Base-by-base conservation (phyloP, 2,888 invertebrate genomes). In the Xestobium rufovillosum region DNA sequence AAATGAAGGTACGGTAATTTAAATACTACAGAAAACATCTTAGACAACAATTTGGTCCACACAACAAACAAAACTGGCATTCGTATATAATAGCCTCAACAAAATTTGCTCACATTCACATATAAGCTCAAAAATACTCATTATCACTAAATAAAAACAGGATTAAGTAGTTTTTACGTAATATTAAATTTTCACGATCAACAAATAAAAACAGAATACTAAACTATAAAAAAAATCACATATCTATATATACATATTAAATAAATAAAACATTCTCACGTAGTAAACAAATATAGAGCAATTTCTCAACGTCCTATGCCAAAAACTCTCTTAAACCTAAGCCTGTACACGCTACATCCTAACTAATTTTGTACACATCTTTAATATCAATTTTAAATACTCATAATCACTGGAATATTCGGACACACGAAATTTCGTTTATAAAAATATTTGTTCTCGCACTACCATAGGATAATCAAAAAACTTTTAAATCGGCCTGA, bases 181-280 rank as follows among this genome's bases (percentile, higher is more conserved):
- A n/a, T n/a, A n/a, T 26, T 26, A 26, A 10, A 26, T 3, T 26
- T 26, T 11, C 26, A 11, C 10, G 26, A 11, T 11, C 12, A 26
- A 11, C 26, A 11, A 26, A 26, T 26, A 26, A 26, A 26, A 26
- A 26, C 12, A 26, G 26, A 11, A 26, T 12, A 12, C 12, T 26
- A 11, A 26, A 26, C n/a, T n/a, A n/a, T n/a, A 4, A 33, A 38
- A 33, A 29, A 34, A 37, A 44, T 43, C 44, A 44, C 36, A 35
- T 39, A 44, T 41, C 44, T 48, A 38, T 47, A 49, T 50, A 42
- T 40, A 43, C 44, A 37, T 39, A 29, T 47, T 48, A 42, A 50
- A 48, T 50, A 47, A 50, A 50, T 51, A 50, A 42, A 39, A 42
- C 37, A 35, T 36, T 41, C 47, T 48, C 42, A 27, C 27, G 6